These are phyloP conservation scores for Liposcelis brunnea DNA, from an alignment of 2,888 invertebrate species.

Conservation along the genomic window DNA sequence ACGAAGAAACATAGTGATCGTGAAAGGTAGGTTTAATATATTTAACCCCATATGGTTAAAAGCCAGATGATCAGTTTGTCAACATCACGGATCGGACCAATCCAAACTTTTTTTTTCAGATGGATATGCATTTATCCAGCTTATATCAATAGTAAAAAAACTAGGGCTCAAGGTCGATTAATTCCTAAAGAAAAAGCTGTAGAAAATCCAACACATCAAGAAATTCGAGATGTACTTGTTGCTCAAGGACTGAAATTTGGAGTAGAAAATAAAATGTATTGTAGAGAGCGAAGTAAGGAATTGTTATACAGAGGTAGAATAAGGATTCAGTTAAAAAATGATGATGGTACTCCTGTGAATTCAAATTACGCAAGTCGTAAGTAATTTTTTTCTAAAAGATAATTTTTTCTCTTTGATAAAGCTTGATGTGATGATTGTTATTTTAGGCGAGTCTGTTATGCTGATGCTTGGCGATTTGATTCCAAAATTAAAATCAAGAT, in stretches of 20 bases:
- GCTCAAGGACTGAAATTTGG: conserved; percentile 66
- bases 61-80: too few relatives aligned
- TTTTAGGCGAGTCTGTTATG: conserved; percentile 54
- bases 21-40: conserved; percentile 38
- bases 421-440: conserved; percentile 4
- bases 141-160: conserved; percentile 87
- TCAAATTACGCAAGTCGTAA: conserved; percentile 47
- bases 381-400: conserved; percentile 14
- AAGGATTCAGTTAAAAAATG: conserved; percentile 79
- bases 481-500: conserved; percentile 75
- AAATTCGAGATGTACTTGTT: conserved; percentile 82
- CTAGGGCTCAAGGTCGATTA: conserved; percentile 72
- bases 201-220: conserved; percentile 87
- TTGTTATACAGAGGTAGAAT: conserved; percentile 69
- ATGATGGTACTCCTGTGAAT: conserved; percentile 62
- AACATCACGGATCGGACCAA: neutral
- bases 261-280: conserved; percentile 84
- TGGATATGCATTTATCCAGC: conserved; percentile 97
- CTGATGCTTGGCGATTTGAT: conserved; percentile 65
- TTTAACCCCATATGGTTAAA: conserved; percentile 14
- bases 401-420: neutral
- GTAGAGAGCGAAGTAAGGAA: conserved; percentile 83
- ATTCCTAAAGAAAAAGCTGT: conserved; percentile 72
- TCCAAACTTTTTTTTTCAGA: conserved; percentile 30
- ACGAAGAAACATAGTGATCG: conserved; percentile 65